Conservation (phyloP, 2,797 vertebrate genomes). For the Phoxinus dragarum region DNA sequence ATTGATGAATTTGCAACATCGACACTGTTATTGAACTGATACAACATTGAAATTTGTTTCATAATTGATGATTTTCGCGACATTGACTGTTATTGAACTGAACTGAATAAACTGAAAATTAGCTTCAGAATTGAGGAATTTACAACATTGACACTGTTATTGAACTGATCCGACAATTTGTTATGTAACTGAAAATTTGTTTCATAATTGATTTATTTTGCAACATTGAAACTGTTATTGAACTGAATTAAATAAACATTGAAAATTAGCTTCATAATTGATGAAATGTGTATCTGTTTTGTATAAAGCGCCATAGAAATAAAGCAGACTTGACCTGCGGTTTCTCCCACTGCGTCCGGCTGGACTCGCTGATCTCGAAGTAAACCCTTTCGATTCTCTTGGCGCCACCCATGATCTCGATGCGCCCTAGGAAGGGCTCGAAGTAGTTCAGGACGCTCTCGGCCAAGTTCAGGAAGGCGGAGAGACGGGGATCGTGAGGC, state of each 20-base stretch:
- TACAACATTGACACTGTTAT: not conserved
- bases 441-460: slow-evolving; percentile 98
- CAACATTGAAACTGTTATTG: not conserved
- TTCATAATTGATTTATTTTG: too few species aligned
- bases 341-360: slow-evolving; percentile 98
- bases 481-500: slow-evolving; percentile 93
- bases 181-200: too few species aligned
- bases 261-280: too few species aligned
- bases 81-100: not conserved
- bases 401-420: slow-evolving; percentile 98
- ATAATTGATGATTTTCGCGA: not conserved
- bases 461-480: slow-evolving; percentile 89
- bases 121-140: not conserved
- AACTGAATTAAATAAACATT: not conserved
- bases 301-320: not conserved
- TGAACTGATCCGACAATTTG: not conserved
- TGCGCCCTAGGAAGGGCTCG: slow-evolving; percentile 93
- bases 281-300: not conserved
- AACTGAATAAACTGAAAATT: not conserved
- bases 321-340: slow-evolving; percentile 83
- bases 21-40: not conserved
- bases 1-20: not conserved
- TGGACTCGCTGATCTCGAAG: slow-evolving; percentile 98
- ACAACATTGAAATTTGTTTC: accelerated
- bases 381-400: slow-evolving; percentile 98